Conservation (phyloP, 2,888 invertebrate species). For the Melieria crassipennis region DNA sequence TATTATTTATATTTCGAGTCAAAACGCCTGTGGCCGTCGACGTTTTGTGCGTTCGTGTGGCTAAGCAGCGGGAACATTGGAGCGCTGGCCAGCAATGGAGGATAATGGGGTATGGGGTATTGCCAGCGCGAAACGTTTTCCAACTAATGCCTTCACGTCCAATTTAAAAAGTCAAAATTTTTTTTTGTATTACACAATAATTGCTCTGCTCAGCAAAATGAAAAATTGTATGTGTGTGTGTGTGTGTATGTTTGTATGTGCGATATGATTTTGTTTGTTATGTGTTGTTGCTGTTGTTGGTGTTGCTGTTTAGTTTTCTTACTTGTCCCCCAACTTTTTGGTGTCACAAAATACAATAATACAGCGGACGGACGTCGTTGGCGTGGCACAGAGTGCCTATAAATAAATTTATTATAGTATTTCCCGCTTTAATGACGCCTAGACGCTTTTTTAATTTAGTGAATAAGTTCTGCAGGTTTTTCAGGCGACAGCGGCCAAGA, state of each 20-base stretch:
- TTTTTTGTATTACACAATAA: constrained; percentile 39
- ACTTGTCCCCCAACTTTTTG: constrained; percentile 43
- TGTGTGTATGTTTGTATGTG: no score
- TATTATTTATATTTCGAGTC: no score
- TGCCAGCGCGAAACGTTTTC: no score
- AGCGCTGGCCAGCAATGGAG: no score
- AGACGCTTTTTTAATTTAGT: constrained; percentile 49
- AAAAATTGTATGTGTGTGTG: constrained; percentile 1
- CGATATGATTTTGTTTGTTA: not conserved
- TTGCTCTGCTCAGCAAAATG: constrained; percentile 20
- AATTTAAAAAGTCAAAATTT: constrained; percentile 37
- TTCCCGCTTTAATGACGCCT: constrained; percentile 57
- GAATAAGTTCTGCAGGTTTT: constrained; percentile 21
- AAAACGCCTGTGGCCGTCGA: no score
- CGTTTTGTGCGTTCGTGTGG: no score
- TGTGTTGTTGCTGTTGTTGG: constrained; percentile 7
- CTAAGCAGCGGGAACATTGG: no score
- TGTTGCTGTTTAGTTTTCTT: constrained; percentile 39
- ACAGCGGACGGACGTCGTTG: constrained; percentile 44
- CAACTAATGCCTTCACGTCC: constrained; percentile 25
- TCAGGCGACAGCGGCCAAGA: no score
- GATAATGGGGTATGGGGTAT: no score
- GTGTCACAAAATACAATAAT: constrained; percentile 57
- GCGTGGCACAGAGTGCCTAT: constrained; percentile 54
- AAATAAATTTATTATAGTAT: constrained; percentile 58